Conservation (phyloP, 2,797 vertebrate genomes). For the Coregonus sp. region DNA sequence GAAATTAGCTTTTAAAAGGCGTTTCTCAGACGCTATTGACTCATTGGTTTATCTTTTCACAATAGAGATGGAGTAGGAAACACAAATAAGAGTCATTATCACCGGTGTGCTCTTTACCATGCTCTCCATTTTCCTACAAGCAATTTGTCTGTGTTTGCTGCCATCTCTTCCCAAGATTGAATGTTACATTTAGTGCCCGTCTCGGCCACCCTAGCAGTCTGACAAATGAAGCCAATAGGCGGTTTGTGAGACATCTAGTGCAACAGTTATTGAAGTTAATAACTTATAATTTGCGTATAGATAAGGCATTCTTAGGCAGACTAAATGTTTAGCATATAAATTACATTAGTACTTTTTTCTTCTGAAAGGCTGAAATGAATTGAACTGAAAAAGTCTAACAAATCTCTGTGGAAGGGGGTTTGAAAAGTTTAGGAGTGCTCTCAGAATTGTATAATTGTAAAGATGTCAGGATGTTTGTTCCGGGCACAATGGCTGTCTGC, state of each 20-base stretch:
- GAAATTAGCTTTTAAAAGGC: conserved; percentile 61
- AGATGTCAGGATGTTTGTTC: conserved; percentile 50
- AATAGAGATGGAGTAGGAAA: conserved; percentile 60
- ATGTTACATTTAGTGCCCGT: conserved; percentile 68
- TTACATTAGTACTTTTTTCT: conserved; percentile 52
- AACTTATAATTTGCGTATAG: conserved; percentile 81
- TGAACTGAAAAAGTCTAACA: conserved; percentile 51
- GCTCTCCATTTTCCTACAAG: conserved; percentile 38
- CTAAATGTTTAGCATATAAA: conserved; percentile 78
- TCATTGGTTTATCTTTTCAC: conserved; percentile 56
- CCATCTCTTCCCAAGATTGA: conserved; percentile 65
- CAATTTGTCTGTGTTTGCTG: conserved; percentile 68
- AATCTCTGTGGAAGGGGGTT: conserved; percentile 28
- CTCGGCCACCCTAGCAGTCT: conserved; percentile 60
- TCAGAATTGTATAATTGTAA: conserved; percentile 39
- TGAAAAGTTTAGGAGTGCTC: conserved; percentile 39
- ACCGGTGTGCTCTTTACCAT: conserved; percentile 52
- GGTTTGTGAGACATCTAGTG: conserved; percentile 71
- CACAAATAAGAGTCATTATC: conserved; percentile 62
- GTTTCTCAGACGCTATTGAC: conserved; percentile 57
- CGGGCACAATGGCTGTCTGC: conserved; percentile 62
- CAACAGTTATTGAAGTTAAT: conserved; percentile 79
- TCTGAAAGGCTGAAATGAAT: conserved; percentile 43
- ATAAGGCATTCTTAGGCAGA: conserved; percentile 76
- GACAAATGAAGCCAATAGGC: conserved; percentile 73